Evolutionary conservation across 2,888 invertebrate species (phyloP).

Genomic region (Cryptus armator): DNA sequence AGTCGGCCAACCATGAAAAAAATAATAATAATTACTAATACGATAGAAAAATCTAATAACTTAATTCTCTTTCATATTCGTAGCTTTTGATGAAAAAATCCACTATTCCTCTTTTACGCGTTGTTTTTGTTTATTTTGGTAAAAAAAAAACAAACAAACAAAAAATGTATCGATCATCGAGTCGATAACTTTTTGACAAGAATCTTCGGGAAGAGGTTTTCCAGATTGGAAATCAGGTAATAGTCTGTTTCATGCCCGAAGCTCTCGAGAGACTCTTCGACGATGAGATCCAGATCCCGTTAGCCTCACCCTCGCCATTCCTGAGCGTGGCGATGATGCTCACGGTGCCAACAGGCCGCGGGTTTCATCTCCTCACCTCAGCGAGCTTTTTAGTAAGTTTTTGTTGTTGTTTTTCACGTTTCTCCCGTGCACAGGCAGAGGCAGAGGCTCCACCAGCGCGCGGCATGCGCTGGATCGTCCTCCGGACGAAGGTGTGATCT

Average conservation of each 20-base stretch:
- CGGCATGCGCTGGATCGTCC: conserved; percentile 64
- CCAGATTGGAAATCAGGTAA: conserved; percentile 44
- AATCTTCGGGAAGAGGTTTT: background rate
- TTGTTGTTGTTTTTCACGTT: conserved; percentile 44
- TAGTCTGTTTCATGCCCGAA: conserved; percentile 19
- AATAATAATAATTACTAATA: too few relatives aligned
- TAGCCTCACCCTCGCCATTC: conserved; percentile 50
- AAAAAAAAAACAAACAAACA: too few relatives aligned
- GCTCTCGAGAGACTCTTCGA: conserved; percentile 7
- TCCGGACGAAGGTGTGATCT: conserved; percentile 78
- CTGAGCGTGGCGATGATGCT: conserved; percentile 32
- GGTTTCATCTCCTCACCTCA: conserved; percentile 55
- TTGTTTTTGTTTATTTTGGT: background rate
- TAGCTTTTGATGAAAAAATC: too few relatives aligned
- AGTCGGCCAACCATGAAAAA: too few relatives aligned
- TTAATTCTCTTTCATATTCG: too few relatives aligned
- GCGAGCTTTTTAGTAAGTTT: conserved; percentile 42
- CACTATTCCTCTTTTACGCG: too few relatives aligned
- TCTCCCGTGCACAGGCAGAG: background rate
- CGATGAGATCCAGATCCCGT: conserved; percentile 63
- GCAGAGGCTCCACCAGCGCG: conserved; percentile 55
- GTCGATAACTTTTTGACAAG: background rate
- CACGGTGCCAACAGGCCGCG: conserved; percentile 38
- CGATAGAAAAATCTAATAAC: too few relatives aligned
- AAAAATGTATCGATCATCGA: background rate